Conservation (phyloP, 2,797 vertebrate species). For the Miichthys miiuy region DNA sequence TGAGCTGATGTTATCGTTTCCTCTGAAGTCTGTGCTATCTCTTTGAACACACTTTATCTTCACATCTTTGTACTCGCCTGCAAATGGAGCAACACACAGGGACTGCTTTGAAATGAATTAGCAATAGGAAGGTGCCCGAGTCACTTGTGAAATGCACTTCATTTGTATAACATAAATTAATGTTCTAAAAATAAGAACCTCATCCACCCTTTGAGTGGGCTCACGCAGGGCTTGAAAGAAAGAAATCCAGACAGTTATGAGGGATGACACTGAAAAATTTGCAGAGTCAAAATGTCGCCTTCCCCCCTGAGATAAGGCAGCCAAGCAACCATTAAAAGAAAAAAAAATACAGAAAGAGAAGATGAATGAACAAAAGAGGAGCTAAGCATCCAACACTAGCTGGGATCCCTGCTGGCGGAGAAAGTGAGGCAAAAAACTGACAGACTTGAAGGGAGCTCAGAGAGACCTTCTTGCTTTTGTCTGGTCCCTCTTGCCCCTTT, state of each 20-base stretch:
- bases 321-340: slow-evolving; percentile 24
- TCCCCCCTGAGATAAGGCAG: slow-evolving; percentile 29
- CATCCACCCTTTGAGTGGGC: slow-evolving; percentile 24
- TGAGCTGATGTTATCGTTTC: slow-evolving; percentile 69
- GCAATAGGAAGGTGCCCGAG: slow-evolving; percentile 64
- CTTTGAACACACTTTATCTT: slow-evolving; percentile 79
- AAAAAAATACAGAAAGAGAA: slow-evolving; percentile 26
- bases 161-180: slow-evolving; percentile 66
- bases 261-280: slow-evolving; percentile 49
- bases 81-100: slow-evolving; percentile 66
- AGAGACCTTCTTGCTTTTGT: slow-evolving; percentile 56
- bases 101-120: slow-evolving; percentile 73
- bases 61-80: slow-evolving; percentile 64
- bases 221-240: slow-evolving; percentile 42
- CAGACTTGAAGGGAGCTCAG: slow-evolving; percentile 54
- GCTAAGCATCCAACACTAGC: slow-evolving; percentile 13
- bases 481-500: slow-evolving; percentile 61
- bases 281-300: slow-evolving; percentile 60
- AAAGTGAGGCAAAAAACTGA: slow-evolving; percentile 53
- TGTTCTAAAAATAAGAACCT: slow-evolving; percentile 66
- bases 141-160: slow-evolving; percentile 56
- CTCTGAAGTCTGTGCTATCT: slow-evolving; percentile 71
- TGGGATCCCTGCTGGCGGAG: slow-evolving; percentile 35
- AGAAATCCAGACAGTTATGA: slow-evolving; percentile 54
- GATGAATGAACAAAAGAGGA: slow-evolving; percentile 43